Conservation (phyloP, 2,113 vertebrate genomes). For the Pelusios castaneus region DNA sequence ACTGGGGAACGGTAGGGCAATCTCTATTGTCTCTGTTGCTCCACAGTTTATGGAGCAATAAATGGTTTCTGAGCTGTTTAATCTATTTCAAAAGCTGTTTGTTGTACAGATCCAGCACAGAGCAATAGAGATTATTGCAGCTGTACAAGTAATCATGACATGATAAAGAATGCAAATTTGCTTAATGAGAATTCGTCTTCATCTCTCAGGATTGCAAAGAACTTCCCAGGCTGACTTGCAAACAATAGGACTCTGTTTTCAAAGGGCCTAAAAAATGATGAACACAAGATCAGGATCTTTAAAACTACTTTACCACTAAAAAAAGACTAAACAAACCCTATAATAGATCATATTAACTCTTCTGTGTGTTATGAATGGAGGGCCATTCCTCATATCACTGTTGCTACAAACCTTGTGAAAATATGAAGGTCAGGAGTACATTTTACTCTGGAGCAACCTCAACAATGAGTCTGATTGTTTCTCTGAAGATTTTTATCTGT, state of each 20-base stretch:
- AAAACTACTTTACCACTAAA: not conserved
- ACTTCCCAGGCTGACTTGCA: fast-evolving
- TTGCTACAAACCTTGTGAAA: not conserved
- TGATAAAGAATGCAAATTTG: not conserved
- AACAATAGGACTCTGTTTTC: not conserved
- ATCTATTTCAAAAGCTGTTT: not conserved
- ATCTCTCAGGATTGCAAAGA: not conserved
- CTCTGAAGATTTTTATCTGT: too few relatives aligned
- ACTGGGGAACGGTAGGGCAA: not conserved
- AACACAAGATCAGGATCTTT: not conserved
- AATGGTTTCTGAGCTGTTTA: not conserved
- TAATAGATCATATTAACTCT: fast-evolving
- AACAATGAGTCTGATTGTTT: fast-evolving
- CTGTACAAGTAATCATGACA: fast-evolving
- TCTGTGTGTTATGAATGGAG: fast-evolving
- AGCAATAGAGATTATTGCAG: not conserved
- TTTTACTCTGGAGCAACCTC: not conserved
- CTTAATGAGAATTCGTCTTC: not conserved
- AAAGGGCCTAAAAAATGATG: fast-evolving
- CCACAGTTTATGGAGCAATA: not conserved
- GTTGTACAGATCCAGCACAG: not conserved
- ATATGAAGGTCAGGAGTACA: fast-evolving
- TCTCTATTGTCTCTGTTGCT: not conserved
- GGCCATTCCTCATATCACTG: fast-evolving
- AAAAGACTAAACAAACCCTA: not conserved